Base-by-base conservation (phyloP, 2,888 invertebrate genomes). In the Epiblema foenella region DNA sequence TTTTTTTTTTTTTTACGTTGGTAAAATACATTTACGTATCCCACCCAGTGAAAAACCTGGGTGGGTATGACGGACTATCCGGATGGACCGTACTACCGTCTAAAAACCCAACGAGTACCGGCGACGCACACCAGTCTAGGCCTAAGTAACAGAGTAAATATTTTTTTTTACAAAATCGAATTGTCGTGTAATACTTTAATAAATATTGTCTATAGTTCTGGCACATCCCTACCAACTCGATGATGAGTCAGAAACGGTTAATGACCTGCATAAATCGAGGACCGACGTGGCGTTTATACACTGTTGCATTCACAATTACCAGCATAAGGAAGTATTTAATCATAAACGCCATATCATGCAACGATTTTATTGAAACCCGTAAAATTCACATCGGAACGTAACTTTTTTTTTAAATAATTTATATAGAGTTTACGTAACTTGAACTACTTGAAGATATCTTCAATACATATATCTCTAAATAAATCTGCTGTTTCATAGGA, bases 191-290 rank as follows among this genome's bases (percentile, higher is more conserved):
- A 29, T 24, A 24, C 4, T 24, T 24, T 24, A 24, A 24, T 24
- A 20, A 59, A 52, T 12, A 33, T 42, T 11, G 52, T 8, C 24
- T 54, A 37, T 33, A 11, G 7, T 39, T 59, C 66, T 33, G 54
- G 33, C 51, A 33, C 65, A 39, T 29, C 71, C 71, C 59, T 70
- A 17, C 17, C 42, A 29, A 54, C 20, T 18, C 51, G 56, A n/a
- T 58, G 64, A 51, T 58, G 51, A 33, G 63, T 57, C 69, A 58
- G 46, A 62, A 68, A 56, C 46, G 62, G 68, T 20, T 51, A 46
- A 52, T 42, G 60, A 68, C 56, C 33, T 7, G 39, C n/a, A 39
- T 60, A 33, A 63, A 18, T 57, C 46, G 15, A 58, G n/a, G 29
- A 57, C 9, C 10, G 33, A n/a, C 7, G 52, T 59, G 39, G 62